Evolutionary conservation across 2,797 vertebrate species (phyloP).

Genomic region (Etheostoma nigrum): DNA sequence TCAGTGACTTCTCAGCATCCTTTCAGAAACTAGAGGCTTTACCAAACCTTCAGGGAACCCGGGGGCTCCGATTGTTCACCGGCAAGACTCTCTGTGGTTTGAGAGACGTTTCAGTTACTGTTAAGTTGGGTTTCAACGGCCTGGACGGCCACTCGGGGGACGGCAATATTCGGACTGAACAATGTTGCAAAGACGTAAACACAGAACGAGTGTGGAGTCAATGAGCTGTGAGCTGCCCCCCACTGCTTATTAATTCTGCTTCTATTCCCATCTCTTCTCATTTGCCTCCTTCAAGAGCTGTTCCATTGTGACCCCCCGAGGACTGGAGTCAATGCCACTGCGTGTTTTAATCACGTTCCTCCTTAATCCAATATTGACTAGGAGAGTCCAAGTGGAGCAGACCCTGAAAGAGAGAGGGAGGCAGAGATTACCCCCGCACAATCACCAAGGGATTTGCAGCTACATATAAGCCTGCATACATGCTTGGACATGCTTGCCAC

Average conservation of each 20-base stretch:
- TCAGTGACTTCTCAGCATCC: conserved; percentile 8
- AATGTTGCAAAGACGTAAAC: conserved; percentile 8
- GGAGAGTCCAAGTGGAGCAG: conserved; percentile 33
- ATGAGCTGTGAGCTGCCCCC: conserved; percentile 14
- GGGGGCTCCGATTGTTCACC: not conserved
- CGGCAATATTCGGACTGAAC: no score
- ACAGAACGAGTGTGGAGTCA: conserved; percentile 14
- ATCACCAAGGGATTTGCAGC: conserved; percentile 38
- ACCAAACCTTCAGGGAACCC: conserved; percentile 5
- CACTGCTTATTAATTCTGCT: conserved; percentile 29
- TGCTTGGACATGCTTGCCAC: conserved; percentile 59
- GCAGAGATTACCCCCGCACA: conserved; percentile 52
- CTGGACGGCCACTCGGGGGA: no score
- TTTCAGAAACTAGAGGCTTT: conserved; percentile 16
- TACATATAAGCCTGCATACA: conserved; percentile 37
- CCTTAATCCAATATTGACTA: conserved; percentile 40
- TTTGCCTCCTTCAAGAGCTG: conserved; percentile 39
- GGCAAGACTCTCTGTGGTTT: not conserved
- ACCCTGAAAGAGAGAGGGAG: conserved; percentile 21
- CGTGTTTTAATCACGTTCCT: conserved; percentile 58
- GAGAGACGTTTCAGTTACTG: no score
- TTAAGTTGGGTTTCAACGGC: conserved; percentile 13
- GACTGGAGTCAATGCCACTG: conserved; percentile 30
- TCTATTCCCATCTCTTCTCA: conserved; percentile 36
- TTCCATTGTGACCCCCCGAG: conserved; percentile 34